These are phyloP conservation scores for Hypomecis punctinalis DNA, from an alignment of 2,888 invertebrate genomes.

Conservation along the genomic window DNA sequence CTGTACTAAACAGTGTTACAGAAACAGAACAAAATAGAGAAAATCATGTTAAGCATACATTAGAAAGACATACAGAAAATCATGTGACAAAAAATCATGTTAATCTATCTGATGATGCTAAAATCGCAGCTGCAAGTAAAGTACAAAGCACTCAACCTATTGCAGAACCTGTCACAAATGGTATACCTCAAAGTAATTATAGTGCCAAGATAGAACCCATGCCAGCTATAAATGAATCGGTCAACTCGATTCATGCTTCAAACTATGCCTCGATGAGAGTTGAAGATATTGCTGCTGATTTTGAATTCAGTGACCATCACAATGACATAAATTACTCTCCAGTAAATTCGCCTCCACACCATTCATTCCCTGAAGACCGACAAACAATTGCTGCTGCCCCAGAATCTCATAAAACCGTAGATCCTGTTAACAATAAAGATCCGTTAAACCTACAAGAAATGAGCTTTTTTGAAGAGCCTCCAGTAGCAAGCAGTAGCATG, in stretches of 20 bases:
- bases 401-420: constrained; percentile 33
- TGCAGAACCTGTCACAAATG: constrained; percentile 1
- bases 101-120: not conserved
- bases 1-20: constrained; percentile 23
- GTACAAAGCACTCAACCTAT: constrained; percentile 20
- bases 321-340: constrained; percentile 73
- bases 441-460: constrained; percentile 67
- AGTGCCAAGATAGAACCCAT: constrained; percentile 19
- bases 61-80: not conserved
- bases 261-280: constrained; percentile 65
- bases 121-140: constrained; percentile 1
- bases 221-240: constrained; percentile 31
- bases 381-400: constrained; percentile 34
- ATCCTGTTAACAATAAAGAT: constrained; percentile 51
- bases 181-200: constrained; percentile 19
- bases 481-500: constrained; percentile 79
- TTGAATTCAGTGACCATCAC: constrained; percentile 57
- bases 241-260: constrained; percentile 39
- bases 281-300: constrained; percentile 75
- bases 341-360: constrained; percentile 61
- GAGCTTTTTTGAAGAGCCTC: constrained; percentile 76
- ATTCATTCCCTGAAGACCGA: constrained; percentile 6
- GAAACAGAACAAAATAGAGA: not conserved
- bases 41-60: not conserved
- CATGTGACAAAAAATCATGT: not conserved